A percentile compares a stretch with the other conserved stretches of the same genome.
Evolutionary conservation across 2,113 vertebrate species (phyloP).

Genomic region (Excalfactoria chinensis): DNA sequence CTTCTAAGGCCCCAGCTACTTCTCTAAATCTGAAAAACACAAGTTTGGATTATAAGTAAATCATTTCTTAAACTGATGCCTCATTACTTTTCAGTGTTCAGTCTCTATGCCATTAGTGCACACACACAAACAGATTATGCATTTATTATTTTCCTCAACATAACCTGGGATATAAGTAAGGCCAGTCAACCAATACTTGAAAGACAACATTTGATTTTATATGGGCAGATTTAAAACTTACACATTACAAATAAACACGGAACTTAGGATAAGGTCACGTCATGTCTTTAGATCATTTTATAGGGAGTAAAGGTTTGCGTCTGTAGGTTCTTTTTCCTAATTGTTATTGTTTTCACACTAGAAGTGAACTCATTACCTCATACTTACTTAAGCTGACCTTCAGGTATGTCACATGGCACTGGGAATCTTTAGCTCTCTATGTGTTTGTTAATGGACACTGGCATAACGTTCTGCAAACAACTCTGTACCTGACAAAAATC

Average conservation of each 20-base stretch:
- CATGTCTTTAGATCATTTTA: background rate
- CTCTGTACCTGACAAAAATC: constrained; percentile 51
- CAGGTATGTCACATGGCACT: background rate
- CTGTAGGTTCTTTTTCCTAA: background rate
- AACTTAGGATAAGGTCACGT: background rate
- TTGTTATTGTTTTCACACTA: background rate
- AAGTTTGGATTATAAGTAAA: background rate
- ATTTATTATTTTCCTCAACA: background rate
- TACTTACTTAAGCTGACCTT: constrained; percentile 27
- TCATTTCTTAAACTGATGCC: background rate
- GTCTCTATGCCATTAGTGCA: background rate
- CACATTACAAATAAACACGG: background rate
- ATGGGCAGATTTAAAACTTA: background rate
- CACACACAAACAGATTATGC: background rate
- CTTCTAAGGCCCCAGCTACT: constrained; percentile 91
- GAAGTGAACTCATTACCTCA: background rate
- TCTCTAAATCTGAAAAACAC: constrained; percentile 88
- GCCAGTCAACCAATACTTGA: background rate
- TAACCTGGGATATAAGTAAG: background rate
- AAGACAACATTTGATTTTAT: background rate
- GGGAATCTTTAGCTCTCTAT: background rate
- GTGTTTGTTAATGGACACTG: constrained; percentile 1
- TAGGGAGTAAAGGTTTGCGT: background rate
- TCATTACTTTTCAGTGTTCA: background rate
- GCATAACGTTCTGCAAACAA: constrained; percentile 42